Conservation (phyloP, 1,140 invertebrate genomes). For the Aphis gossypii region DNA sequence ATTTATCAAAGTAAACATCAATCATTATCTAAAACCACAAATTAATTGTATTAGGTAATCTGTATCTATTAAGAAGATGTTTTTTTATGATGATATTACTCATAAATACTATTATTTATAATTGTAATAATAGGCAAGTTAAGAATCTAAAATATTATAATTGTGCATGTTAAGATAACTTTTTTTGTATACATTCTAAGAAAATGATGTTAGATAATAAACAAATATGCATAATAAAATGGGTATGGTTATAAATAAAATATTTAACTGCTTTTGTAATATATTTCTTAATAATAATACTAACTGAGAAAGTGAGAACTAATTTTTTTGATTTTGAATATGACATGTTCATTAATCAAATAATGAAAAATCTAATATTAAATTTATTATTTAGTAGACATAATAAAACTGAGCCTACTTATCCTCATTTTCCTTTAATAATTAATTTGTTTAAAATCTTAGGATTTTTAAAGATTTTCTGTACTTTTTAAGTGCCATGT, state of each 20-base stretch:
- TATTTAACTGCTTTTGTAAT: too few relatives aligned
- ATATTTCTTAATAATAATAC: too few relatives aligned
- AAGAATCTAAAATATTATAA: neutral
- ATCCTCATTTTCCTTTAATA: too few relatives aligned
- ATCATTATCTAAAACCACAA: neutral
- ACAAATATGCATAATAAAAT: neutral
- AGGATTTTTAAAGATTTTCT: too few relatives aligned
- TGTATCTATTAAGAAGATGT: neutral
- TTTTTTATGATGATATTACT: neutral
- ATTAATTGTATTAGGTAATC: neutral
- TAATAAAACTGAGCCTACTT: neutral
- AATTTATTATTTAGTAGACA: neutral
- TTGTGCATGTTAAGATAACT: neutral
- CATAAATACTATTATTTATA: neutral
- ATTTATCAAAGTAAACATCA: neutral
- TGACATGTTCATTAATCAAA: neutral
- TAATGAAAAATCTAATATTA: neutral
- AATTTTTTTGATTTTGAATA: neutral
- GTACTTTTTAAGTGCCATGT: too few relatives aligned
- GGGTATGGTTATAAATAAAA: neutral
- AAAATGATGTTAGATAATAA: neutral
- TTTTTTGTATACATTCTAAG: neutral
- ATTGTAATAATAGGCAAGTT: neutral
- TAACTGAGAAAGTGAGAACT: neutral
- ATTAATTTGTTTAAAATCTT: too few relatives aligned